These are phyloP conservation scores for Hyla sarda DNA, from an alignment of 2,113 vertebrate species.

Conservation along the genomic window DNA sequence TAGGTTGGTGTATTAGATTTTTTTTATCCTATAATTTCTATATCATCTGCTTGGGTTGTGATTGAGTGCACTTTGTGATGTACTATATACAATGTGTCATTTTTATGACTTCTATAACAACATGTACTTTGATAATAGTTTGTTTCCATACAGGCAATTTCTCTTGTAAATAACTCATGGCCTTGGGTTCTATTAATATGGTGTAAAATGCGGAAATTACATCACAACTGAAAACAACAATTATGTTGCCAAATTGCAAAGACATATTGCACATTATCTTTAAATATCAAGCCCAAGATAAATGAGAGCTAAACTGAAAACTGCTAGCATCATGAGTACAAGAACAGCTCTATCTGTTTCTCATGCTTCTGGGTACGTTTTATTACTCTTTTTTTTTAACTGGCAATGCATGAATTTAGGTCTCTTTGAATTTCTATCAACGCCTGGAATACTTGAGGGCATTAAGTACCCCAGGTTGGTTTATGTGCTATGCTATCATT, in stretches of 20 bases:
- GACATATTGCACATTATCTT: not conserved
- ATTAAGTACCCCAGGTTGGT: constrained; percentile 6
- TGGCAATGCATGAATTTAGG: not conserved
- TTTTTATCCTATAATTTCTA: too few species aligned
- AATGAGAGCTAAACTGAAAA: not conserved
- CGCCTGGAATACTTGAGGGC: constrained; percentile 9
- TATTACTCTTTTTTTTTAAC: constrained; percentile 6
- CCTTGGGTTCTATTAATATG: not conserved
- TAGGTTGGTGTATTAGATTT: too few species aligned
- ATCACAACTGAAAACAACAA: not conserved
- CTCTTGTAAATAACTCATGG: not conserved
- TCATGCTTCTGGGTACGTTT: constrained; percentile 4
- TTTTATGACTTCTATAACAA: not conserved
- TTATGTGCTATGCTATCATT: constrained; percentile 35
- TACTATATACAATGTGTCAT: too few species aligned
- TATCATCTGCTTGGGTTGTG: too few species aligned
- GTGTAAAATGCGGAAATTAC: not conserved
- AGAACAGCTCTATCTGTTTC: not conserved
- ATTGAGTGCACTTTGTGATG: too few species aligned
- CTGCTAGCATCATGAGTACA: constrained; percentile 1
- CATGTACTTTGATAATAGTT: not conserved
- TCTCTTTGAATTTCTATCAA: constrained; percentile 26
- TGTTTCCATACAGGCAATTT: not conserved
- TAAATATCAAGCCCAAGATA: constrained; percentile 4
- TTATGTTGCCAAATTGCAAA: not conserved